Conservation (phyloP, 2,113 vertebrate genomes). For the Brachypteracias leptosomus region DNA sequence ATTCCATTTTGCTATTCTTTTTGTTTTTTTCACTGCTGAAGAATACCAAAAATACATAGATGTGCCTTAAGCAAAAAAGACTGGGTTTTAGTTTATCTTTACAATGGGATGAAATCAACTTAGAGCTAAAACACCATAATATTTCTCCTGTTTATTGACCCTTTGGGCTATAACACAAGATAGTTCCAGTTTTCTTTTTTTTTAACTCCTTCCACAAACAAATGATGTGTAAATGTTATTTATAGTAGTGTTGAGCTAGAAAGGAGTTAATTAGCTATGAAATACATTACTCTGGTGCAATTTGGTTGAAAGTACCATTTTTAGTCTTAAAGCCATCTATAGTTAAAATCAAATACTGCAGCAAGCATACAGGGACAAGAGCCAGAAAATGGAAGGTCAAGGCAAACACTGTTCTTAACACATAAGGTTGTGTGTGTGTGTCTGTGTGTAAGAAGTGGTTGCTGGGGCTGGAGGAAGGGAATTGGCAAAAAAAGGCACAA, state of each 20-base stretch:
- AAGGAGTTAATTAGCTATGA: slow-evolving; percentile 31
- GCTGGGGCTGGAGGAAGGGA: neutral
- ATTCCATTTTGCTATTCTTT: slow-evolving; percentile 64
- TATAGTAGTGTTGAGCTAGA: slow-evolving; percentile 10
- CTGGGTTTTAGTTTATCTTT: slow-evolving; percentile 66
- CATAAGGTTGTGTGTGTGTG: neutral
- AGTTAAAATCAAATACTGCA: slow-evolving; percentile 16
- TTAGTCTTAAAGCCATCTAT: slow-evolving; percentile 30
- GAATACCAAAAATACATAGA: slow-evolving; percentile 76
- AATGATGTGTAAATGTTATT: slow-evolving; percentile 10
- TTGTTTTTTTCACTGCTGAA: slow-evolving; percentile 67
- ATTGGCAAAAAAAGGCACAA: slow-evolving; percentile 65
- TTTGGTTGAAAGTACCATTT: neutral
- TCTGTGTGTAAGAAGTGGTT: neutral
- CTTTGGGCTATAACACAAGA: neutral
- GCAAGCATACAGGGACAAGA: neutral
- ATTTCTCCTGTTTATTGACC: slow-evolving; percentile 40
- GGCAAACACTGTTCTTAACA: slow-evolving; percentile 47
- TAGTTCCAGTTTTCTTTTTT: slow-evolving; percentile 45
- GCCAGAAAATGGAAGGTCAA: slow-evolving; percentile 55
- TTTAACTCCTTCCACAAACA: slow-evolving; percentile 56
- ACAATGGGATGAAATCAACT: slow-evolving; percentile 69
- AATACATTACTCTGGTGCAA: neutral
- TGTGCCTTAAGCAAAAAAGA: slow-evolving; percentile 70
- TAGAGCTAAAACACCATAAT: slow-evolving; percentile 48